Conservation (phyloP, 2,797 vertebrate species). For the Sibirionetta formosa region DNA sequence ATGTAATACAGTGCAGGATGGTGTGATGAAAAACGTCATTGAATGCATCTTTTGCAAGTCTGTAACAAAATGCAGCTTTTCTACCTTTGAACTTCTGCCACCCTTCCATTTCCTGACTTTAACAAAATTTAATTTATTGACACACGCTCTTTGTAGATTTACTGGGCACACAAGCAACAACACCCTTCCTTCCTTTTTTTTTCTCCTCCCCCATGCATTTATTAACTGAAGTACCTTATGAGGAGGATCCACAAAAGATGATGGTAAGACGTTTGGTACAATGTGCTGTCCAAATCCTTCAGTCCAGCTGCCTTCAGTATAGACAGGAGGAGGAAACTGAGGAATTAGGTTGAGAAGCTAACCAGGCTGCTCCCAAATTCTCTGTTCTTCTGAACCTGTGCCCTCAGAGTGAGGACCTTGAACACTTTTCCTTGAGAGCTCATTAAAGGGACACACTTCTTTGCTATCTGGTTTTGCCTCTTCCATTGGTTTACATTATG, state of each 20-base stretch:
- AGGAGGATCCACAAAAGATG: not conserved
- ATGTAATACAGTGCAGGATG: not conserved
- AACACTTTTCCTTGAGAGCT: not conserved
- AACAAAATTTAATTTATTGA: not conserved
- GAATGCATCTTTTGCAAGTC: not conserved
- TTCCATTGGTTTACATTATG: not conserved
- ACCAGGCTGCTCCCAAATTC: not conserved
- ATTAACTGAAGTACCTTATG: not conserved
- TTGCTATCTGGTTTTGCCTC: not conserved
- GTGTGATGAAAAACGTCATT: not conserved
- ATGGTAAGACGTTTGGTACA: not conserved
- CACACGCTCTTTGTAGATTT: not conserved
- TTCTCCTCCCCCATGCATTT: not conserved
- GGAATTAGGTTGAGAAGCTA: not conserved
- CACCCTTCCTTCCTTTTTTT: not conserved
- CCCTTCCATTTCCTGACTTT: not conserved
- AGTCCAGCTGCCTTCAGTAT: not conserved
- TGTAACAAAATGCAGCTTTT: not conserved
- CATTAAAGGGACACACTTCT: not conserved
- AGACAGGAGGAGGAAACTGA: not conserved
- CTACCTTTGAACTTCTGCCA: not conserved
- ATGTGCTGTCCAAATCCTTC: not conserved
- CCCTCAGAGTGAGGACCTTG: not conserved
- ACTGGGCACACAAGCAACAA: not conserved
- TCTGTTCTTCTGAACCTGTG: not conserved